Percentiles rank a stretch among this genome's conserved stretches.
These are phyloP conservation scores for Chlorops oryzae DNA, from an alignment of 1,140 invertebrate genomes.

Conservation along the genomic window DNA sequence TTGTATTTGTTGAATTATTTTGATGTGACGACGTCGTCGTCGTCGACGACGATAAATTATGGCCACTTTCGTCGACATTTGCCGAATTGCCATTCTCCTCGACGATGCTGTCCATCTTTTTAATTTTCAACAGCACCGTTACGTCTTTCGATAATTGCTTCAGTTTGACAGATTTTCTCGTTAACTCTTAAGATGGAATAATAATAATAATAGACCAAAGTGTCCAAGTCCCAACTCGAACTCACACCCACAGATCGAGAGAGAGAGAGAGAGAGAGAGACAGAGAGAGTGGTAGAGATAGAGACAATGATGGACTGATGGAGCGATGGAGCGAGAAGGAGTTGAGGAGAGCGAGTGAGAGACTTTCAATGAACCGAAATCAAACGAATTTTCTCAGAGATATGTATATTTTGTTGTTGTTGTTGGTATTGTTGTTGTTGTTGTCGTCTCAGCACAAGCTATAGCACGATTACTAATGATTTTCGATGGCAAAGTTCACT, in stretches of 20 bases:
- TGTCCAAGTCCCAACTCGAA: too few relatives aligned
- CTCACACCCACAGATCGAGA: not conserved
- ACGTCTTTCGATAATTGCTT: conserved; percentile 47
- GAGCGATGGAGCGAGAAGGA: too few relatives aligned
- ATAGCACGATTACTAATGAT: not conserved
- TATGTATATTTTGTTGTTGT: not conserved
- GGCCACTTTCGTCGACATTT: conserved; percentile 20
- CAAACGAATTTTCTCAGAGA: too few relatives aligned
- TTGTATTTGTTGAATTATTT: conserved; percentile 14
- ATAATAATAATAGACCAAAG: too few relatives aligned
- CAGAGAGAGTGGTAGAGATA: not conserved
- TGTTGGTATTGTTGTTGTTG: not conserved
- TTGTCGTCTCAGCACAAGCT: not conserved
- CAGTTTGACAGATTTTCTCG: conserved; percentile 37
- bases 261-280: too few relatives aligned
- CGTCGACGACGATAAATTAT: conserved; percentile 48
- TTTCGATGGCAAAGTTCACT: too few relatives aligned
- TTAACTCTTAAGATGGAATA: too few relatives aligned
- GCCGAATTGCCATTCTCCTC: conserved; percentile 73
- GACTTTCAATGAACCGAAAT: too few relatives aligned
- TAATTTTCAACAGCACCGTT: conserved; percentile 47
- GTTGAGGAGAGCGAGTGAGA: too few relatives aligned
- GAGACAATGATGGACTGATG: too few relatives aligned
- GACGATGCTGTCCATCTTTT: conserved; percentile 79
- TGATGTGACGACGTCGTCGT: conserved; percentile 47